Evolutionary conservation across 2,797 vertebrate genomes (phyloP).

Genomic region (Acomys russatus): DNA sequence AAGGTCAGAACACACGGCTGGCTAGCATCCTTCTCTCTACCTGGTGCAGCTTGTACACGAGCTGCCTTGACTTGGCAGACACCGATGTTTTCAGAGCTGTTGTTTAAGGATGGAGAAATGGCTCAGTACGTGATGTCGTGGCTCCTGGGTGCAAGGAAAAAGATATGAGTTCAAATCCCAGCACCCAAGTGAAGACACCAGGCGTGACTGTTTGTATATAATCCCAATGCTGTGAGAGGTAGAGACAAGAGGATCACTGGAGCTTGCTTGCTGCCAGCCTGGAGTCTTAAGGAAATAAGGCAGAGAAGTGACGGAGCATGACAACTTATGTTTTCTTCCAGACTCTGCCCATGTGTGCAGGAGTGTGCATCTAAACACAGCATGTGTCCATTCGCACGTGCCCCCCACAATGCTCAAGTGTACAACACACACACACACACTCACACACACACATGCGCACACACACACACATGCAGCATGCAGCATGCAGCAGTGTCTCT

Average conservation of each 20-base stretch:
- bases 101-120: neutral
- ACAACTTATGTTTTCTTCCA: neutral
- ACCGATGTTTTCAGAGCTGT: neutral
- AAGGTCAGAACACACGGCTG: neutral
- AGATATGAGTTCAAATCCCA: neutral
- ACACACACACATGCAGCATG: neutral
- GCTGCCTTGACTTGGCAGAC: conserved; percentile 7
- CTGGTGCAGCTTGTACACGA: neutral
- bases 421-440: neutral
- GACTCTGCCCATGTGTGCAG: neutral
- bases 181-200: neutral
- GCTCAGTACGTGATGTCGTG: neutral
- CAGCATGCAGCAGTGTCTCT: too few species aligned
- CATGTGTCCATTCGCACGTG: neutral
- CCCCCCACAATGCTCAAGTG: neutral
- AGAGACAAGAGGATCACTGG: neutral
- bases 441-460: neutral
- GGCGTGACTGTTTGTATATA: neutral
- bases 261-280: neutral
- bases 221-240: neutral
- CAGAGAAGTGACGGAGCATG: neutral
- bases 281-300: neutral
- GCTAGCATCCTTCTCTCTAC: neutral
- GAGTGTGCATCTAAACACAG: neutral
- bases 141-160: neutral